Evolutionary conservation across 2,888 invertebrate species (phyloP).

Genomic region (Parnassius glacialis): DNA sequence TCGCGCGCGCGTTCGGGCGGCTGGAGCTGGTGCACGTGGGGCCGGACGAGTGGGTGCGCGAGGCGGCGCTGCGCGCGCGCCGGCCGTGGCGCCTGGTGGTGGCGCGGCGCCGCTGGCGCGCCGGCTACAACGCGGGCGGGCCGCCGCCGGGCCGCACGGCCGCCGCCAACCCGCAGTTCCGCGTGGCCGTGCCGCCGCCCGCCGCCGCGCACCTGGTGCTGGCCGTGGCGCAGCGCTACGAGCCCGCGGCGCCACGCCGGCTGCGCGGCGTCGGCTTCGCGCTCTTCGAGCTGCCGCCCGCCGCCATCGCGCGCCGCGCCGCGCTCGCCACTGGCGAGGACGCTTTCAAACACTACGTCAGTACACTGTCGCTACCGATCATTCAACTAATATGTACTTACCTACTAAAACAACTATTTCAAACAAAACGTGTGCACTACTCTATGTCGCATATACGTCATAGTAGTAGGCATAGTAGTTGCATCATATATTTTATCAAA

Average conservation of each 20-base stretch:
- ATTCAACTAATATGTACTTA: too few species aligned
- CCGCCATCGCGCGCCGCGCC: slow-evolving; percentile 42
- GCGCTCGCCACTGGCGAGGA: slow-evolving; percentile 32
- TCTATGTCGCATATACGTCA: too few species aligned
- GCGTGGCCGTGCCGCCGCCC: slow-evolving; percentile 79
- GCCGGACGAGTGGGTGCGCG: slow-evolving; percentile 88
- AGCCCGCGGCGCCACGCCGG: slow-evolving; percentile 64
- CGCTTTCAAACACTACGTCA: slow-evolving; percentile 17
- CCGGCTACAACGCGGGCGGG: slow-evolving; percentile 86
- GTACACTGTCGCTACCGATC: slow-evolving; percentile 2
- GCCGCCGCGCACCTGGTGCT: slow-evolving; percentile 86
- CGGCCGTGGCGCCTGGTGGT: slow-evolving; percentile 87
- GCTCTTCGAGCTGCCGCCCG: slow-evolving; percentile 85
- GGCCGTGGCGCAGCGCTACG: slow-evolving; percentile 85
- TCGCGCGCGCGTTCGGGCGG: slow-evolving; percentile 83
- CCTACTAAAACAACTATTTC: too few species aligned
- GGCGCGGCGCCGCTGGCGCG: slow-evolving; percentile 84
- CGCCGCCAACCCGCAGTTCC: slow-evolving; percentile 87
- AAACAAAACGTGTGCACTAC: too few species aligned
- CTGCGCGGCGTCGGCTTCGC: slow-evolving; percentile 84
- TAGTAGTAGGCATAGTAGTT: too few species aligned
- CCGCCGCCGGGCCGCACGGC: slow-evolving; percentile 80
- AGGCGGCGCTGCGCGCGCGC: slow-evolving; percentile 83
- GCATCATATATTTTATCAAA: too few species aligned
- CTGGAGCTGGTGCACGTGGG: slow-evolving; percentile 88